phyloP scores from a whole-genome alignment of 2,888 invertebrate genomes.

The Axea sp. region DNA sequence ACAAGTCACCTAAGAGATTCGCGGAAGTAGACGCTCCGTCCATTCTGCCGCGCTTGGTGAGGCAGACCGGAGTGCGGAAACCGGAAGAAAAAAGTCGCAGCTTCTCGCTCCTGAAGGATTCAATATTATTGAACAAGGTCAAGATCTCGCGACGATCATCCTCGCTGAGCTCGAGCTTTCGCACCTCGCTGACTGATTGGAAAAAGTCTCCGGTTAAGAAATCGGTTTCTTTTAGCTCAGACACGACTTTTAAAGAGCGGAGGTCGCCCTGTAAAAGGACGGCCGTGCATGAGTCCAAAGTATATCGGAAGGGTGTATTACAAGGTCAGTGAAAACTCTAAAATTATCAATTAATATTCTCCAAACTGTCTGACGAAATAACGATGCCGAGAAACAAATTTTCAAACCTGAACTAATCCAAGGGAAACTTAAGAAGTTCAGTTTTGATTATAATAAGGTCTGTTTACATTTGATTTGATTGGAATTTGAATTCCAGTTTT shows the following conservation, averaged over 20 bases:
- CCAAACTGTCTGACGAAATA: too few species aligned
- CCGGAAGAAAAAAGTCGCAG: conserved; percentile 25
- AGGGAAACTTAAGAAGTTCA: too few species aligned
- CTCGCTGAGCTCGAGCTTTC: conserved; percentile 18
- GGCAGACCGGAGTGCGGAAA: not conserved
- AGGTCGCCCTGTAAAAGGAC: conserved; percentile 65
- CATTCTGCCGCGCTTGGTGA: conserved; percentile 30
- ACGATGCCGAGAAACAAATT: too few species aligned
- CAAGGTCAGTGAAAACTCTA: conserved; percentile 73
- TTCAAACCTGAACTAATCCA: too few species aligned
- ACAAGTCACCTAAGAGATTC: conserved; percentile 33
- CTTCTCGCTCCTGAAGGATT: conserved; percentile 44
- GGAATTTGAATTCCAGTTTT: too few species aligned
- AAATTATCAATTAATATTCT: too few species aligned
- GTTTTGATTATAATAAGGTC: too few species aligned
- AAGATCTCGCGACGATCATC: conserved; percentile 25
- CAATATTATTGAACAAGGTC: conserved; percentile 21
- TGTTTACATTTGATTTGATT: too few species aligned
- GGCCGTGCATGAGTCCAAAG: conserved; percentile 75
- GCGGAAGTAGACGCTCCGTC: conserved; percentile 33
- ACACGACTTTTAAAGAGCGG: conserved; percentile 74
- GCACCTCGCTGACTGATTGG: conserved; percentile 17
- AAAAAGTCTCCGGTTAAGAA: conserved; percentile 69
- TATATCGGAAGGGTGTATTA: conserved; percentile 75
- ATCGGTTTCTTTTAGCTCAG: conserved; percentile 76